Evolutionary conservation across 2,888 invertebrate species (phyloP), one percentile per base, ranked within the genome.

Genomic region (Aspidiotus rigidus): DNA sequence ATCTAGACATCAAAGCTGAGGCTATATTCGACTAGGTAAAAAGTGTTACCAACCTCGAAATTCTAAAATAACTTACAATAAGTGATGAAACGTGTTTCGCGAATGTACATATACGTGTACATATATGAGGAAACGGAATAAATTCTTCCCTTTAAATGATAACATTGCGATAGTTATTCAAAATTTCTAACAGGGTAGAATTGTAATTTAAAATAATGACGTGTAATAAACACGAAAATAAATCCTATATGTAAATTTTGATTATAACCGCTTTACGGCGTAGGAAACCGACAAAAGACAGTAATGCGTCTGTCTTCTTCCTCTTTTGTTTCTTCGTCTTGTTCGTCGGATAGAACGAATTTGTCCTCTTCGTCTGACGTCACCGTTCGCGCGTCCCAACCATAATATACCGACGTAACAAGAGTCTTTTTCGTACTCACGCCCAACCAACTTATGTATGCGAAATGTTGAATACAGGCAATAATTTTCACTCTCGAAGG

Each of bases 181-280:
- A 67, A 67, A 67, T 59, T 67, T 67, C 59, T 59, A 60, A 67
- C 59, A 28, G 60, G 67, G 59, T 44, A 59, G 67, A 67, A 67
- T 69, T 62, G 69, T 69, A 69, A 69, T 69, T 69, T 69, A 69
- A 69, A 69, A 69, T 69, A 69, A 69, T 69, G 69, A 69, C 69
- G 62, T 62, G 69, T 69, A 69, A 69, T 69, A 69, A 69, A 69
- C 69, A 62, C 62, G 69, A 67, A 67, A 67, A 67, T 67, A 67
- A 67, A 67, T 67, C 67, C 67, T 67, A 67, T 67, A 67, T 67
- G 67, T 67, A 67, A 67, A 67, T 67, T 67, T 67, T 67, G 67
- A 67, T 67, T 67, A 67, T 67, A 67, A 67, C 59, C 67, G 60
- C 59, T 67, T 59, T 57, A 59, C 67, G 67, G 59, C 59, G 28